Evolutionary conservation across 2,797 vertebrate genomes (phyloP), one percentile per base, ranked within the genome.

Genomic region (Lutjanus argentimaculatus): DNA sequence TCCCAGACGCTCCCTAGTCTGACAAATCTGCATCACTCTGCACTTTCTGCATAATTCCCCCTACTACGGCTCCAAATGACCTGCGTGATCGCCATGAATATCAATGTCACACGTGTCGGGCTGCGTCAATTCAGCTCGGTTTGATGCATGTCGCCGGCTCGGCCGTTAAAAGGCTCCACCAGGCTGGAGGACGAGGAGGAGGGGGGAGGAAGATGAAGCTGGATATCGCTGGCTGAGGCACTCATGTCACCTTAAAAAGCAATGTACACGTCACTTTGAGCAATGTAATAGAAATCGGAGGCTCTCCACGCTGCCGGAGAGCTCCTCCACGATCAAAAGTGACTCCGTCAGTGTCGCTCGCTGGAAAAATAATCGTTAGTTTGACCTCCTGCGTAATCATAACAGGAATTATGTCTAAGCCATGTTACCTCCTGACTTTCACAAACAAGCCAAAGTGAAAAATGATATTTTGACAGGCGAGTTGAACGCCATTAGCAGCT

Each of bases 31-130:
- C 90, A 81, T 77, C 77, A 68, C 83, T 79, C 72, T 64, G 89
- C 89, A 88, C 85, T 87, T 93, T 88, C 75, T 75, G 72, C 84
- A 90, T 90, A 88, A 91, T 88, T 90, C 89, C 83, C 82, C 53
- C 43, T 2, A 55, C 82, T 52, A 62, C 6, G 8, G 75, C 67
- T 64, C 79, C 68, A 86, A 91, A 92, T 88, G 93, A 94, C 90
- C 89, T 64, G 75, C 67, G 70, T 88, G 91, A 88, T 91, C 76
- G n/a, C 75, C 89, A 84, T 93, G 90, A 94, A 95, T 93, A 92
- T 94, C 93, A 93, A 91, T 92, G 90, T 90, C 85, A 88, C 19
- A 67, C 77, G 3, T 74, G 84, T 89, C 74, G 19, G 67, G 52
- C 69, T 11, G 65, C 70, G 46, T 92, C 89, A 82, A 52, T 80